A percentile compares a stretch with the other conserved stretches of the same genome.
Conservation (phyloP, 2,797 vertebrate species). For the Rhynchotus rufescens region DNA sequence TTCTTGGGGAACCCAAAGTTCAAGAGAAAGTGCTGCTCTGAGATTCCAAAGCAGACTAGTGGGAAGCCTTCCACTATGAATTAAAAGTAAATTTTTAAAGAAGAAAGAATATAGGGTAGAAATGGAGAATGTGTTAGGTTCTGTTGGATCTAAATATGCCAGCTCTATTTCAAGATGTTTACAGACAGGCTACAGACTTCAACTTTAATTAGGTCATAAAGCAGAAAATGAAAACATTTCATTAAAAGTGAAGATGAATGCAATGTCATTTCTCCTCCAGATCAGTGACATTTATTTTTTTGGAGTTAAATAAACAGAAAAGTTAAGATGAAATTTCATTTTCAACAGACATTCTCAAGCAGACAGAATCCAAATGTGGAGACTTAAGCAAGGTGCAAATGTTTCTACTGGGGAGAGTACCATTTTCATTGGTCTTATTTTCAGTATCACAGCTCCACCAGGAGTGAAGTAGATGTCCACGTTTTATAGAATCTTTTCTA, state of each 20-base stretch:
- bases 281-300: conserved; percentile 12
- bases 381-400: not conserved
- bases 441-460: not conserved
- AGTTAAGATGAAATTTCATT: conserved; percentile 20
- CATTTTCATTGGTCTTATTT: not conserved
- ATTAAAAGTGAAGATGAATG: not conserved
- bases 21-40: not conserved
- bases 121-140: not conserved
- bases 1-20: not conserved
- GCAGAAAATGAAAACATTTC: conserved; percentile 19
- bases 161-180: not conserved
- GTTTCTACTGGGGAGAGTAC: not conserved
- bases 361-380: not conserved
- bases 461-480: not conserved
- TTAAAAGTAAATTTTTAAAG: not conserved
- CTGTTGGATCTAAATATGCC: not conserved
- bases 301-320: conserved; percentile 34
- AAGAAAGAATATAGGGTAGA: not conserved
- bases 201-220: conserved; percentile 2
- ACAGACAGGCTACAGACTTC: not conserved
- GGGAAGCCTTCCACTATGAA: not conserved
- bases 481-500: not conserved
- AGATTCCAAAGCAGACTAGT: not conserved
- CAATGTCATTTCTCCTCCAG: conserved; percentile 10
- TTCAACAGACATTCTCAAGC: not conserved